Evolutionary conservation across 2,113 vertebrate species (phyloP).

Genomic region (Hippocampus barbouri): DNA sequence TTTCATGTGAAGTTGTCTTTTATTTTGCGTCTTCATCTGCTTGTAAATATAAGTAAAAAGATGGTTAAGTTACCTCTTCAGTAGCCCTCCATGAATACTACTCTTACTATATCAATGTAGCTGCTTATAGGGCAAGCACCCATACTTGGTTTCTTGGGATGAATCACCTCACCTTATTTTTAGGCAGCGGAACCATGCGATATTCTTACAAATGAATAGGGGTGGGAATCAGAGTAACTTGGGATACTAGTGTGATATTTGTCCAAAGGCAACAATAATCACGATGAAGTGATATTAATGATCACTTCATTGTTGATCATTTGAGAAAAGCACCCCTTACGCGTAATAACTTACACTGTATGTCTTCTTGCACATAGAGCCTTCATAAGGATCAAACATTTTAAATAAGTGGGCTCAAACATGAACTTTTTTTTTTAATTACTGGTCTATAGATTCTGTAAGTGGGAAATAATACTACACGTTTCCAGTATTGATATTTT

Average conservation of each 20-base stretch:
- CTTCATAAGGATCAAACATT: neutral
- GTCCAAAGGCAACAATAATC: neutral
- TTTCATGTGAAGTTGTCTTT: neutral
- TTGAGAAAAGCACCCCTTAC: neutral
- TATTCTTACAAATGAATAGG: neutral
- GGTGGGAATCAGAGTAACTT: neutral
- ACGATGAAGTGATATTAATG: neutral
- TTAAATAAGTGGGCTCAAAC: neutral
- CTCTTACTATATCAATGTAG: neutral
- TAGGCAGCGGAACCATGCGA: neutral
- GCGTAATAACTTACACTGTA: neutral
- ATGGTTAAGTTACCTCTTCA: neutral
- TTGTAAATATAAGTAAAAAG: neutral
- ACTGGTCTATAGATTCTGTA: neutral
- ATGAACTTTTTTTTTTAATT: neutral
- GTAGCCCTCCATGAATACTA: neutral
- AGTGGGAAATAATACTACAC: neutral
- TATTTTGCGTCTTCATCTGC: neutral
- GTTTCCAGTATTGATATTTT: neutral
- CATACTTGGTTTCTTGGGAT: neutral
- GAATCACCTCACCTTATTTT: neutral
- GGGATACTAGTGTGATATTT: neutral
- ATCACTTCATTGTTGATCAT: neutral
- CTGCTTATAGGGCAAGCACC: neutral
- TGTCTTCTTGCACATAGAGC: neutral